Evolutionary conservation across 1,140 invertebrate species (phyloP).

Genomic region (Leguminivora glycinivorella): DNA sequence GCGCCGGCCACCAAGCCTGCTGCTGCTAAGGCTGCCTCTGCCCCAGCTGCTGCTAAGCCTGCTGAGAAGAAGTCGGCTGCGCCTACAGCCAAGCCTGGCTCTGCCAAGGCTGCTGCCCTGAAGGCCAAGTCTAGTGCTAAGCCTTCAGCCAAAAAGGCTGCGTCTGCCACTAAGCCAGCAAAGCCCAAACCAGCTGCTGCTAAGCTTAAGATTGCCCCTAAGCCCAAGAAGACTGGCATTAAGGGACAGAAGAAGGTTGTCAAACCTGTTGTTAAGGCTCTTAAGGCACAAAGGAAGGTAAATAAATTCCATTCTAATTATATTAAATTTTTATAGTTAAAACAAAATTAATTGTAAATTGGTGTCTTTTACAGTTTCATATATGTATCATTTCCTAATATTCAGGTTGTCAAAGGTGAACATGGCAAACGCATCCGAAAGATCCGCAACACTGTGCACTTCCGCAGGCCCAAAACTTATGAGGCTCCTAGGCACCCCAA

Average conservation of each 20-base stretch:
- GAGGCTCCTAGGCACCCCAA: conserved; percentile 94
- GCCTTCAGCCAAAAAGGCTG: conserved; percentile 73
- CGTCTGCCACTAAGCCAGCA: conserved; percentile 70
- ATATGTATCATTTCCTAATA: conserved; percentile 42
- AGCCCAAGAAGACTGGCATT: conserved; percentile 82
- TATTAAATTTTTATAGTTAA: too few species aligned
- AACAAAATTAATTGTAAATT: neutral
- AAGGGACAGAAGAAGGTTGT: conserved; percentile 80
- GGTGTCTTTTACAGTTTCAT: conserved; percentile 20
- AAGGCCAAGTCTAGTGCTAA: conserved; percentile 81
- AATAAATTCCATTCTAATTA: too few species aligned
- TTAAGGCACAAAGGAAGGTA: conserved; percentile 91
- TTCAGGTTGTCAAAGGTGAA: conserved; percentile 92
- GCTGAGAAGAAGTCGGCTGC: conserved; percentile 74
- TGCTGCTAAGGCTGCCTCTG: conserved; percentile 76
- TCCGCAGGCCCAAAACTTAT: conserved; percentile 95
- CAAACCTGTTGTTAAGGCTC: conserved; percentile 82
- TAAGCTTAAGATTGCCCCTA: conserved; percentile 79
- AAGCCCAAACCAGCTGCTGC: conserved; percentile 76
- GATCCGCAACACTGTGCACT: conserved; percentile 96
- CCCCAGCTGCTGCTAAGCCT: conserved; percentile 72
- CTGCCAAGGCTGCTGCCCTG: conserved; percentile 77
- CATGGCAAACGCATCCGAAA: conserved; percentile 93
- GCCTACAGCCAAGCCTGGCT: conserved; percentile 72
- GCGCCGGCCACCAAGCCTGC: conserved; percentile 70